These are phyloP conservation scores for Malurus splendens DNA, from an alignment of 2,797 vertebrate species.

Conservation along the genomic window DNA sequence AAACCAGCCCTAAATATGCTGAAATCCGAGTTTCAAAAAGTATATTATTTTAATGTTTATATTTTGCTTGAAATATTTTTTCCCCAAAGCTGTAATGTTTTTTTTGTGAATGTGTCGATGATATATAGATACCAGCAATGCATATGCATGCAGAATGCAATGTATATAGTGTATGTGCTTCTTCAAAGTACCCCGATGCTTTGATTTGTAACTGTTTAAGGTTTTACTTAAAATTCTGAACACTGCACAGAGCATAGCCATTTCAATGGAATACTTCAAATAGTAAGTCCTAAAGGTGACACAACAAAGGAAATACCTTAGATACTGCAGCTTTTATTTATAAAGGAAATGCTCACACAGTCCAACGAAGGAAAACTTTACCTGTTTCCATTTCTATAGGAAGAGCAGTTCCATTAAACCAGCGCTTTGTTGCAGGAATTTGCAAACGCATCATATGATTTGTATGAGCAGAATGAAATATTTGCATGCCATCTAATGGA, in stretches of 20 bases:
- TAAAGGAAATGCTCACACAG: constrained; percentile 44
- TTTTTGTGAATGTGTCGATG: background rate
- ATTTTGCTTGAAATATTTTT: constrained; percentile 21
- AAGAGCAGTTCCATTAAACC: constrained; percentile 52
- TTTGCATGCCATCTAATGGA: constrained; percentile 4
- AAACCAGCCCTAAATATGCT: background rate
- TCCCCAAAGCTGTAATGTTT: background rate
- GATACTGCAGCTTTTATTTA: constrained; percentile 58
- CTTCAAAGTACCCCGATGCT: constrained; percentile 45
- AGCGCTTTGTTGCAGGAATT: constrained; percentile 10
- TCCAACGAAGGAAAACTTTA: constrained; percentile 36
- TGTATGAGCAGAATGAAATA: constrained; percentile 31
- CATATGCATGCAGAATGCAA: constrained; percentile 25
- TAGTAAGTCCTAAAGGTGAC: constrained; percentile 62
- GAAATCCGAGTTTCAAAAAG: constrained; percentile 15
- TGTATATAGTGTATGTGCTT: constrained; percentile 18
- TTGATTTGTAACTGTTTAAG: constrained; percentile 67
- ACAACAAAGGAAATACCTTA: constrained; percentile 60
- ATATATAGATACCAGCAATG: constrained; percentile 20
- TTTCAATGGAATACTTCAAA: constrained; percentile 68
- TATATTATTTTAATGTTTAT: background rate
- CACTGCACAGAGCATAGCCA: constrained; percentile 15
- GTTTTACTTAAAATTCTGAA: constrained; percentile 68
- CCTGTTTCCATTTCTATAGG: constrained; percentile 31
- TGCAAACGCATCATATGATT: constrained; percentile 18